Conservation (phyloP, 1,140 invertebrate genomes). For the Medauroidea extradentata region DNA sequence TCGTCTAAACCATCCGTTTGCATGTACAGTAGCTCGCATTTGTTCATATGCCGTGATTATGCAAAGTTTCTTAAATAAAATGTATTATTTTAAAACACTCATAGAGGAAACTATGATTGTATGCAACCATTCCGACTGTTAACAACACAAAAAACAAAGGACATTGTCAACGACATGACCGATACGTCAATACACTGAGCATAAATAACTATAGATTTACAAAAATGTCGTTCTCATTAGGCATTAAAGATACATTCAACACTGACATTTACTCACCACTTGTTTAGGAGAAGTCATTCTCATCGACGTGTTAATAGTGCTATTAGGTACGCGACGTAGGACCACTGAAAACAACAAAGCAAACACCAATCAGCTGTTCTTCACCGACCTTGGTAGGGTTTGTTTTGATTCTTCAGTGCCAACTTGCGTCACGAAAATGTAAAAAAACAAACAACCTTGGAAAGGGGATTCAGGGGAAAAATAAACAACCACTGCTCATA, state of each 20-base stretch:
- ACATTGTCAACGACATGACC: neutral
- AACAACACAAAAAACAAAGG: no score
- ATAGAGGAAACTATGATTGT: no score
- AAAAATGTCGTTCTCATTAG: neutral
- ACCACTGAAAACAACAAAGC: neutral
- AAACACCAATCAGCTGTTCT: conserved; percentile 4
- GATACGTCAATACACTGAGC: neutral
- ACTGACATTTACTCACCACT: neutral
- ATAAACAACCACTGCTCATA: no score
- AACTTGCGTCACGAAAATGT: no score
- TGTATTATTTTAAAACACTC: no score
- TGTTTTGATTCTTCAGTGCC: conserved; percentile 9
- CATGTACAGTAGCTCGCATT: no score
- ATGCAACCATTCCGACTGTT: no score
- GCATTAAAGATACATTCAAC: neutral
- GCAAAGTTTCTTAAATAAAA: no score
- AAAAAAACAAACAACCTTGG: no score
- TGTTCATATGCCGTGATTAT: no score
- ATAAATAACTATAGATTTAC: neutral
- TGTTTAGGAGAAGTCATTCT: conserved; percentile 8
- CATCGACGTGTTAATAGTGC: neutral
- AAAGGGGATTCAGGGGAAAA: no score
- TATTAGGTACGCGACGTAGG: neutral
- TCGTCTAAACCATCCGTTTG: no score
- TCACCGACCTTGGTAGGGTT: conserved; percentile 5